These are phyloP conservation scores for Coregonus clupeaformis DNA, from an alignment of 2,113 vertebrate genomes.

Conservation along the genomic window DNA sequence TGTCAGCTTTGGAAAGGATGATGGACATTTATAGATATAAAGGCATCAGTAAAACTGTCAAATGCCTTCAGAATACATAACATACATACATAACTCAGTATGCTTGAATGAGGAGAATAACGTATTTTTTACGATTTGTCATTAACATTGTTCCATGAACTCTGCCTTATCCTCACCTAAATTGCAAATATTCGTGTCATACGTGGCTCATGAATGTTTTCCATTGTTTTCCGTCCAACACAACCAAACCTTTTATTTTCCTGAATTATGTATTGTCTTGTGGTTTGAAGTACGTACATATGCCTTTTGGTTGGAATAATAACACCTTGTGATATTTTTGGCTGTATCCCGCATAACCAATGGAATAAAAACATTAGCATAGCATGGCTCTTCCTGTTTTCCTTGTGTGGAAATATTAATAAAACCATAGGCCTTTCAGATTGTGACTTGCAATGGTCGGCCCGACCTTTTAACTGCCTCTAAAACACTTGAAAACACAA, in stretches of 20 bases:
- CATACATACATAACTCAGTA: conserved; percentile 6
- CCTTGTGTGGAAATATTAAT: conserved; percentile 50
- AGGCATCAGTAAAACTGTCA: conserved; percentile 12
- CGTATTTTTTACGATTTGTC: no score
- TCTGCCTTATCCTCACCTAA: background rate
- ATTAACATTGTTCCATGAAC: background rate
- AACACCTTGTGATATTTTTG: conserved; percentile 43
- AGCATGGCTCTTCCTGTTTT: conserved; percentile 43
- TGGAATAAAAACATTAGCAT: conserved; percentile 55
- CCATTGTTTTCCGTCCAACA: conserved; percentile 3
- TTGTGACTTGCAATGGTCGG: conserved; percentile 33
- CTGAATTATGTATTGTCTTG: conserved; percentile 21
- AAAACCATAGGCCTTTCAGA: conserved; percentile 48
- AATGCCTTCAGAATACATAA: conserved; percentile 24
- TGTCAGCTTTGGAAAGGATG: conserved; percentile 41
- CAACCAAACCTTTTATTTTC: conserved; percentile 16
- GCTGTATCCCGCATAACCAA: conserved; percentile 29
- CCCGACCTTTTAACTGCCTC: conserved; percentile 46
- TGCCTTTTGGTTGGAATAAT: conserved; percentile 28
- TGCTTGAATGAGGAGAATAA: background rate
- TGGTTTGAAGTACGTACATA: conserved; percentile 9
- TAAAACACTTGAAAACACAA: conserved; percentile 53
- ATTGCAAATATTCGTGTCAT: conserved; percentile 1
- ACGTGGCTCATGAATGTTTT: conserved; percentile 24
- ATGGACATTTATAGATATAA: conserved; percentile 32